Evolutionary conservation across 2,888 invertebrate genomes (phyloP), one percentile per base, ranked within the genome.

Genomic region (Dryobotodes eremita): DNA sequence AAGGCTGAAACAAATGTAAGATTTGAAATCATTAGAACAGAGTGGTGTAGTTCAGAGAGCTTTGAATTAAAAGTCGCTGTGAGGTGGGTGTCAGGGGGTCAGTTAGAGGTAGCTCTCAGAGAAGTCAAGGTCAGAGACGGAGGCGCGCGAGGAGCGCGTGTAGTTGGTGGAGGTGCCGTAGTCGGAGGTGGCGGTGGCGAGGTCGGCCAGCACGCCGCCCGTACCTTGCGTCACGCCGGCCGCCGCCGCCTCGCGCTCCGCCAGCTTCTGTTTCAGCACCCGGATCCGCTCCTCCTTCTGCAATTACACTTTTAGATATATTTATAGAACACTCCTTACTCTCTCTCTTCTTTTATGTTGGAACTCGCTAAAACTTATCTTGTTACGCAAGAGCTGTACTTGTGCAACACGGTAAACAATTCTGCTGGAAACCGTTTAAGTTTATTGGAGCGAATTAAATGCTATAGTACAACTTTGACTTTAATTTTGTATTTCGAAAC

Each of bases 261-360:
- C 98, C 86, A 99, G 96, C 91, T 98, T 98, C 93, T 98, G 98
- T 92, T 98, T 98, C 90, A 99, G 97, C 89, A 98, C 97, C 85
- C 98, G 98, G 86, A 99, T 98, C 93, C 98, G 98, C 92, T 99
- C 99, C 96, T 99, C 99, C 97, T 99, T 99, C 98, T 99, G 97
- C 50, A 94, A 95, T 87, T 26, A 87, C 26, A 73, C 72, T 79
- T 77, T 23, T 13, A 26, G 10, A 42, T 78, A 77, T 23, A 26
- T 7, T 26, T 23, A 42, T 50, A 26, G 1, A 42, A 11, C 20
- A 15, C 20, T 57, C 13, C n/a, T 20, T 26, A 6, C 10, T 23
- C 20, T 23, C 11, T 26, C 26, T 53, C 17, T 17, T 23, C 23
- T 31, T 72, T 61, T 71, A 61, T 76, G 75, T 71, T 57, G 70